Conservation (phyloP, 2,888 invertebrate species). For the Blastobasis adustella region DNA sequence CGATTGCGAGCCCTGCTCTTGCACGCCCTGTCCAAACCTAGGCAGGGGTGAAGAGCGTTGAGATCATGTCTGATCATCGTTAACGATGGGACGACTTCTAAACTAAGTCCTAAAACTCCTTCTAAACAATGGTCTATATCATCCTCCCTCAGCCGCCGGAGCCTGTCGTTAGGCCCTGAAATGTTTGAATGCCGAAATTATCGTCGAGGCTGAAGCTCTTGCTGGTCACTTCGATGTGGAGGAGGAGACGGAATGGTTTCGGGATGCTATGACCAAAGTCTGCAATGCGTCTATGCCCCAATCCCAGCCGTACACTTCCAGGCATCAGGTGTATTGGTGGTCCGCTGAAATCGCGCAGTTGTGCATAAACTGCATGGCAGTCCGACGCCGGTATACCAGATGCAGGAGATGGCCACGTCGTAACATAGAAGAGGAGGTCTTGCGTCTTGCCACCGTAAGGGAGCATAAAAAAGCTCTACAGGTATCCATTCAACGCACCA, state of each 20-base stretch:
- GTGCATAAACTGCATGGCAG: constrained; percentile 4
- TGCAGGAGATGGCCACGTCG: background rate
- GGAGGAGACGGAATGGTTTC: background rate
- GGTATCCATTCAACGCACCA: background rate
- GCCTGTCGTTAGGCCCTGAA: no score
- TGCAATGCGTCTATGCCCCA: constrained; percentile 11
- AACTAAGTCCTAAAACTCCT: no score
- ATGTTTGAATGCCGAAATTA: no score
- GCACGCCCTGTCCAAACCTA: constrained; percentile 8
- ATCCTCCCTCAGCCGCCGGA: no score
- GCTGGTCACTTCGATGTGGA: background rate
- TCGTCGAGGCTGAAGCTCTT: background rate
- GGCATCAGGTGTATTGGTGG: constrained; percentile 13
- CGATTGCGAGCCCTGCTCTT: constrained; percentile 7
- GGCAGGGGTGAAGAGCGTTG: constrained; percentile 10
- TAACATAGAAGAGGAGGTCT: background rate
- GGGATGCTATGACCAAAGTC: background rate
- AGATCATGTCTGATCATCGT: constrained; percentile 13
- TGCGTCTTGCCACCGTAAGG: background rate
- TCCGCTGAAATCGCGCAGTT: constrained; percentile 4
- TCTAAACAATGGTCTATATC: no score
- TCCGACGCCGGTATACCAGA: constrained; percentile 8
- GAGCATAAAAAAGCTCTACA: background rate
- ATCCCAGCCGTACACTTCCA: background rate
- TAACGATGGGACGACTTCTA: no score